phyloP scores from a whole-genome alignment of 2,797 vertebrate genomes.

The Megalops cyprinoides region DNA sequence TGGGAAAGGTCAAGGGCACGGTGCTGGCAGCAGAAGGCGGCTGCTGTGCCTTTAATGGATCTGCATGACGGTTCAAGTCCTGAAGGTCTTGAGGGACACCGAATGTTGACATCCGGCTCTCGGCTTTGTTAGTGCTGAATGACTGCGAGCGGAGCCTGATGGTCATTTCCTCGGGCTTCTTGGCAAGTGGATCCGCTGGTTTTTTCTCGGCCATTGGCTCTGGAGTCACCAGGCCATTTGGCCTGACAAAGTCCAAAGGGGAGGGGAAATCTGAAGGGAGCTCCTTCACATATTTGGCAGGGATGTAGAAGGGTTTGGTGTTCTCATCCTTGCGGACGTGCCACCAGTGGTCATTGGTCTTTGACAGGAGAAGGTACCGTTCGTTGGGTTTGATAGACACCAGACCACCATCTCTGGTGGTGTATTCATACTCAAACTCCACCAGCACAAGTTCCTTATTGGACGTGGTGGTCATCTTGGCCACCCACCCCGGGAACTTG shows the following conservation, averaged over 20 bases:
- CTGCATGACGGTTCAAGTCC: slow-evolving; percentile 22
- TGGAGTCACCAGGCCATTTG: slow-evolving; percentile 11
- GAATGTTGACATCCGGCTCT: slow-evolving; percentile 57
- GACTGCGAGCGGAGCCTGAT: neutral
- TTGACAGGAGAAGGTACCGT: slow-evolving; percentile 85
- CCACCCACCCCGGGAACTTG: neutral
- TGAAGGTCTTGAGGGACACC: slow-evolving; percentile 49
- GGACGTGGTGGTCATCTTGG: slow-evolving; percentile 18
- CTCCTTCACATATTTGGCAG: slow-evolving; percentile 88
- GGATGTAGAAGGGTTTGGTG: slow-evolving; percentile 86
- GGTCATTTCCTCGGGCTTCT: neutral
- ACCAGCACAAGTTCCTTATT: slow-evolving; percentile 73
- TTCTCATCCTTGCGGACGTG: slow-evolving; percentile 82
- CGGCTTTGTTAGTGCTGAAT: slow-evolving; percentile 33
- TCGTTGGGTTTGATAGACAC: slow-evolving; percentile 89
- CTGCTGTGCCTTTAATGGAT: neutral
- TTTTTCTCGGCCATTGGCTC: slow-evolving; percentile 2
- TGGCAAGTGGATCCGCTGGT: neutral
- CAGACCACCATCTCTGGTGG: slow-evolving; percentile 79
- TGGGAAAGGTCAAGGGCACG: neutral
- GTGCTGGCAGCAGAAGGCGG: neutral
- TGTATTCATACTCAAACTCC: slow-evolving; percentile 86
- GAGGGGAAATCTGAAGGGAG: slow-evolving; percentile 43
- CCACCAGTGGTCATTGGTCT: slow-evolving; percentile 95
- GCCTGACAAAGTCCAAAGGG: neutral